Conservation (phyloP, 1,140 invertebrate genomes). For the Eupristina koningsbergeri region DNA sequence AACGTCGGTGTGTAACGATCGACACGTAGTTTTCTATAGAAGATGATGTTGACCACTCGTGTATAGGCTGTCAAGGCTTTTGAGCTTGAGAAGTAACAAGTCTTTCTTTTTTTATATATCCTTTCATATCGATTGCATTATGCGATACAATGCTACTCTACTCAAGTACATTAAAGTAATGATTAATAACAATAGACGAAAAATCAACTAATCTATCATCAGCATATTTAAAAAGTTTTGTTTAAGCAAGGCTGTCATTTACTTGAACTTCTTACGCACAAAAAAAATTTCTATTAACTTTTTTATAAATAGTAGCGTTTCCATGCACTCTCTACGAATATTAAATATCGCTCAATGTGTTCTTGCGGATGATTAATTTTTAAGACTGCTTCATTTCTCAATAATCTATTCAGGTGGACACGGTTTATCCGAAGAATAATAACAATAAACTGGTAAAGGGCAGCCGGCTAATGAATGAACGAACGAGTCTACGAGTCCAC, state of each 20-base stretch:
- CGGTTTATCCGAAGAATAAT: not conserved
- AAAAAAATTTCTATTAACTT: not conserved
- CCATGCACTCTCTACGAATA: not conserved
- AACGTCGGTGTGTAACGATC: slow-evolving; percentile 30
- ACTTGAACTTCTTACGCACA: too few species aligned
- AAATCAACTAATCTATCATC: slow-evolving; percentile 4
- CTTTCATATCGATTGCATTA: slow-evolving; percentile 21
- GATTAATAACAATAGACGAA: slow-evolving; percentile 16
- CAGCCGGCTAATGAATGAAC: slow-evolving; percentile 7
- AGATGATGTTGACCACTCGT: slow-evolving; percentile 29
- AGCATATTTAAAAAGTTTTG: not conserved
- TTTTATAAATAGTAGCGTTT: not conserved
- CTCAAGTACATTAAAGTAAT: slow-evolving; percentile 2
- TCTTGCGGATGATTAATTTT: not conserved
- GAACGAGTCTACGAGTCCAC: not conserved
- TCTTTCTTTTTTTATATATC: slow-evolving; percentile 13
- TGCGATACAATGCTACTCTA: not conserved
- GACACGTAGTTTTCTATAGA: not conserved
- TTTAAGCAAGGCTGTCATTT: not conserved
- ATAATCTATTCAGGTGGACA: not conserved
- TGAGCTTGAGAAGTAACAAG: slow-evolving; percentile 19
- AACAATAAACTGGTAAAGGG: not conserved
- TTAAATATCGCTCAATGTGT: too few species aligned
- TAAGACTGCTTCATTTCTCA: not conserved
- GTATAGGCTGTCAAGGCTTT: slow-evolving; percentile 23